These are phyloP conservation scores for Petroica traversi DNA, from an alignment of 2,113 vertebrate species.

Conservation along the genomic window DNA sequence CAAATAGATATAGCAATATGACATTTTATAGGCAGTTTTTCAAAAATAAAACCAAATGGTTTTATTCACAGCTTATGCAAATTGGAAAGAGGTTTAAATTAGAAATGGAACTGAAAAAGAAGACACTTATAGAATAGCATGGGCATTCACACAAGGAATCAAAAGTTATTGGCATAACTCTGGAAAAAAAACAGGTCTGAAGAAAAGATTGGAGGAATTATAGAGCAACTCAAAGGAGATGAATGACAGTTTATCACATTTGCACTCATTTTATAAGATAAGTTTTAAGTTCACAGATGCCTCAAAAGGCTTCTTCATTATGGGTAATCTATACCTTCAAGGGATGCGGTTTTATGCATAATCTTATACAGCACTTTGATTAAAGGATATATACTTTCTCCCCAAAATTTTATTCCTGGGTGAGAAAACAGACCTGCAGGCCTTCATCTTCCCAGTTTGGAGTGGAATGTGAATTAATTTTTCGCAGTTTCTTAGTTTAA, in stretches of 20 bases:
- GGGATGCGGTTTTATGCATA: neutral
- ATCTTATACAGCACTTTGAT: neutral
- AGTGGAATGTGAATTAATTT: neutral
- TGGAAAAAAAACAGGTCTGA: neutral
- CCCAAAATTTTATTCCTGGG: neutral
- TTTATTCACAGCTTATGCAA: neutral
- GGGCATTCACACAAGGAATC: neutral
- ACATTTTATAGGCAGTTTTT: neutral
- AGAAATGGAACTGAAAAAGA: neutral
- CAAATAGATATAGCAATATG: neutral
- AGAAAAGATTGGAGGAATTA: neutral
- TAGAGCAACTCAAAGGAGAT: neutral
- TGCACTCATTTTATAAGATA: neutral
- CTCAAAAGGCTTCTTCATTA: neutral
- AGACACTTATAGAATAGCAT: neutral
- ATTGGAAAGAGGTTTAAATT: neutral
- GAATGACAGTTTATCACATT: neutral
- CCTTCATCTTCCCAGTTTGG: neutral
- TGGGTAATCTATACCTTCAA: neutral
- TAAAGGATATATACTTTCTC: neutral
- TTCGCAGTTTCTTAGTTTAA: neutral
- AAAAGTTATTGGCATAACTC: neutral
- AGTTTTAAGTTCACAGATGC: neutral
- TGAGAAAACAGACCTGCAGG: neutral
- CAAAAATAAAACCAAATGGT: neutral